phyloP scores from a whole-genome alignment of 2,888 invertebrate genomes.

The Eilema griseolum region DNA sequence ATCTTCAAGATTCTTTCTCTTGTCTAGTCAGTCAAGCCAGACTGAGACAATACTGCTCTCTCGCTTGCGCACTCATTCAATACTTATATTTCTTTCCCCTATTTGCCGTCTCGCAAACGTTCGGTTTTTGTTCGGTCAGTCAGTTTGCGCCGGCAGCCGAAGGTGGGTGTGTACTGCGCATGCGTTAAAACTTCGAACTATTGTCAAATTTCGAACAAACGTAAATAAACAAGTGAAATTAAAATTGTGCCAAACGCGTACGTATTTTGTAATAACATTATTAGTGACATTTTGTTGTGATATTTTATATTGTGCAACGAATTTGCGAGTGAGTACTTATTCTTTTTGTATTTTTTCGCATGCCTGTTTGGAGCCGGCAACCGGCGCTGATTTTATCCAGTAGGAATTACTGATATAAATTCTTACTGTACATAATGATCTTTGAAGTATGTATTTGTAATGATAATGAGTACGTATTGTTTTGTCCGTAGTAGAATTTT shows the following conservation, averaged over 20 bases:
- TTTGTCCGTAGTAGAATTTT: background rate
- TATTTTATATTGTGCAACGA: constrained; percentile 67
- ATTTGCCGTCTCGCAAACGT: constrained; percentile 28
- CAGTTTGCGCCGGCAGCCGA: constrained; percentile 72
- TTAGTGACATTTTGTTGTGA: constrained; percentile 56
- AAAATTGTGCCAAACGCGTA: constrained; percentile 61
- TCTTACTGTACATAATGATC: constrained; percentile 38
- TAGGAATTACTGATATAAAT: constrained; percentile 51
- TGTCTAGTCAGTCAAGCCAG: constrained; percentile 19
- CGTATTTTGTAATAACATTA: constrained; percentile 45
- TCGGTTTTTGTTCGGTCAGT: constrained; percentile 56
- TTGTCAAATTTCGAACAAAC: constrained; percentile 75
- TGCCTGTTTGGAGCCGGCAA: constrained; percentile 64
- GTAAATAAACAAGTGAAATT: constrained; percentile 81
- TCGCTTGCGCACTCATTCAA: constrained; percentile 34
- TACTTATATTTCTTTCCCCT: constrained; percentile 33
- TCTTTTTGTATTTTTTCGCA: constrained; percentile 72
- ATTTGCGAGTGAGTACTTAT: constrained; percentile 75
- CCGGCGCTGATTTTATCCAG: constrained; percentile 72
- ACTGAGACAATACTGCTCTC: constrained; percentile 31
- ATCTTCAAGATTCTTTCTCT: constrained; percentile 45
- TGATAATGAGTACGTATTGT: background rate
- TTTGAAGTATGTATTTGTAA: background rate
- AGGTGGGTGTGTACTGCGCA: constrained; percentile 68
- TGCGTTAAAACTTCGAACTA: constrained; percentile 67